phyloP scores from a whole-genome alignment of 2,888 invertebrate species.

The Andricus quercusramuli region DNA sequence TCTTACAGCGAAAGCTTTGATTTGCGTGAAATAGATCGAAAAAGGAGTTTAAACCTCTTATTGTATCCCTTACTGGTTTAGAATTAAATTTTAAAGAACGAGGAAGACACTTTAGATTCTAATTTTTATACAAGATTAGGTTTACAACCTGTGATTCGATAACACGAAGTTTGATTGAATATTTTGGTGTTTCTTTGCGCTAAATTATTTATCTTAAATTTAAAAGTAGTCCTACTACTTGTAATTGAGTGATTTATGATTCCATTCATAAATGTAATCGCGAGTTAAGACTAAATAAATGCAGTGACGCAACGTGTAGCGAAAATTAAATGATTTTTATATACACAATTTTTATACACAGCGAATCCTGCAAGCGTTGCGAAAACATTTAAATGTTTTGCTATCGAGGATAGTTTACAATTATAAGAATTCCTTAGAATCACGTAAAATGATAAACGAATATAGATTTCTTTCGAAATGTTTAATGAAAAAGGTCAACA shows the following conservation, averaged over 20 bases:
- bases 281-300: constrained; percentile 10
- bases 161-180: constrained; percentile 26
- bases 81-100: constrained; percentile 25
- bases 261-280: constrained; percentile 6
- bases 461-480: neutral
- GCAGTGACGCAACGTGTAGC: neutral
- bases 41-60: constrained; percentile 4
- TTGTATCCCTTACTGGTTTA: constrained; percentile 16
- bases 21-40: constrained; percentile 18
- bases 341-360: constrained; percentile 41
- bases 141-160: neutral
- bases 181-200: constrained; percentile 28
- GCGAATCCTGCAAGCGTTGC: constrained; percentile 42
- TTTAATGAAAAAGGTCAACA: neutral
- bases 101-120: constrained; percentile 38
- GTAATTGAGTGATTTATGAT: neutral
- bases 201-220: constrained; percentile 2
- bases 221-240: neutral
- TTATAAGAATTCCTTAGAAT: neutral
- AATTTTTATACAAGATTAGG: constrained; percentile 27
- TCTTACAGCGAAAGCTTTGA: constrained; percentile 10
- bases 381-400: constrained; percentile 36
- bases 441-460: constrained; percentile 7
- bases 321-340: constrained; percentile 33
- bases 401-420: constrained; percentile 27